Conservation (phyloP, 2,797 vertebrate species). For the Poecile montanus region DNA sequence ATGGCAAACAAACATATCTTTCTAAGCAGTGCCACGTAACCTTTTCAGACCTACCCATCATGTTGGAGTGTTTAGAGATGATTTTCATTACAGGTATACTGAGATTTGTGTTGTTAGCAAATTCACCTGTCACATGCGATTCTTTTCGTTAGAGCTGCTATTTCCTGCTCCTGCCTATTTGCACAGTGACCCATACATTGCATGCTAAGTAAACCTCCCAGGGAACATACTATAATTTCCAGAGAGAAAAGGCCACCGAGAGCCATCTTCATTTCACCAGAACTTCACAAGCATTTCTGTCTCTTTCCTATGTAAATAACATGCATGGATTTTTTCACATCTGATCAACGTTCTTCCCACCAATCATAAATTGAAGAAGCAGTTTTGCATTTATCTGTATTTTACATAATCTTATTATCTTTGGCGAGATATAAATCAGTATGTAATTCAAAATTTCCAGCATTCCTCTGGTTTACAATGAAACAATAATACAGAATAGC, state of each 20-base stretch:
- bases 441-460: background rate
- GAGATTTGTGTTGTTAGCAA: background rate
- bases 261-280: background rate
- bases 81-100: background rate
- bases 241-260: background rate
- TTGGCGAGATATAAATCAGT: background rate
- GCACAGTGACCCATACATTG: background rate
- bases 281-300: background rate
- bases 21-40: background rate
- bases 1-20: background rate
- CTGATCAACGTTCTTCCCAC: background rate
- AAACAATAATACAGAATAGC: background rate
- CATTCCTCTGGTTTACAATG: background rate
- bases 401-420: background rate
- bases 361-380: background rate
- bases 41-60: background rate
- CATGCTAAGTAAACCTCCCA: background rate
- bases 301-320: background rate
- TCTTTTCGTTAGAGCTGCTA: background rate
- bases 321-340: background rate
- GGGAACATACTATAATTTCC: background rate
- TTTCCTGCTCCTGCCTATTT: conserved; percentile 1
- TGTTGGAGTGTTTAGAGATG: background rate
- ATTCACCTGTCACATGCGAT: background rate
- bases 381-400: background rate